Percentiles rank a stretch among this genome's conserved stretches.
These are phyloP conservation scores for Lasius fuliginosus DNA, from an alignment of 2,888 invertebrate genomes.

Conservation along the genomic window DNA sequence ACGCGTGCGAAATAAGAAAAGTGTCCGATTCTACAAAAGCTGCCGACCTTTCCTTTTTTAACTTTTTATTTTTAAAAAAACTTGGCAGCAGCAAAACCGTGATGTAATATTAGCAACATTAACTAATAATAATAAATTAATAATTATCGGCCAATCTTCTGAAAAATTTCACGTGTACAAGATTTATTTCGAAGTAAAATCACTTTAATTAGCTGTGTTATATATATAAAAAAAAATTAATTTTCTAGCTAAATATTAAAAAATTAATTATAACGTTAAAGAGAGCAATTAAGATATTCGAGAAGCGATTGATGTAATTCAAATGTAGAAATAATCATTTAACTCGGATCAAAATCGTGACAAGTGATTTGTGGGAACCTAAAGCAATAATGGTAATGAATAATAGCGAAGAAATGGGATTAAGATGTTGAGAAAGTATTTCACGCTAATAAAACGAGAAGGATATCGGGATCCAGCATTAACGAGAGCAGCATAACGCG, in stretches of 20 bases:
- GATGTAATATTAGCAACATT: background rate
- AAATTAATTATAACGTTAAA: background rate
- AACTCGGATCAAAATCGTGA: background rate
- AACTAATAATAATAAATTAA: constrained; percentile 1
- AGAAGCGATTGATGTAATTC: background rate
- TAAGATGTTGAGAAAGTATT: constrained; percentile 45
- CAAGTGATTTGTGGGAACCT: background rate
- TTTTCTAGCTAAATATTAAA: background rate
- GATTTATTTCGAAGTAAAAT: background rate
- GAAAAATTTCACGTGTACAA: background rate
- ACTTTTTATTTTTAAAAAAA: background rate
- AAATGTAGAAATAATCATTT: constrained; percentile 3
- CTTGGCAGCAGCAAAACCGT: background rate
- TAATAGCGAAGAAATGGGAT: constrained; percentile 37
- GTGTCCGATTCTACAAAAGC: background rate
- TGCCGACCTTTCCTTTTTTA: background rate
- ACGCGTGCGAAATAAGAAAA: background rate
- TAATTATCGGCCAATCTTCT: background rate
- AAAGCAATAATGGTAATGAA: background rate
- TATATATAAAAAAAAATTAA: background rate
- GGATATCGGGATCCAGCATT: constrained; percentile 28
- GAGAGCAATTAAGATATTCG: background rate
- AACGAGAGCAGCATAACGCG: constrained; percentile 50
- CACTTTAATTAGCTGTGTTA: background rate
- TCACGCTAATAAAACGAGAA: constrained; percentile 27